Evolutionary conservation across 2,888 invertebrate species (phyloP), one percentile per base, ranked within the genome.

Genomic region (Hirudinaria manillensis): DNA sequence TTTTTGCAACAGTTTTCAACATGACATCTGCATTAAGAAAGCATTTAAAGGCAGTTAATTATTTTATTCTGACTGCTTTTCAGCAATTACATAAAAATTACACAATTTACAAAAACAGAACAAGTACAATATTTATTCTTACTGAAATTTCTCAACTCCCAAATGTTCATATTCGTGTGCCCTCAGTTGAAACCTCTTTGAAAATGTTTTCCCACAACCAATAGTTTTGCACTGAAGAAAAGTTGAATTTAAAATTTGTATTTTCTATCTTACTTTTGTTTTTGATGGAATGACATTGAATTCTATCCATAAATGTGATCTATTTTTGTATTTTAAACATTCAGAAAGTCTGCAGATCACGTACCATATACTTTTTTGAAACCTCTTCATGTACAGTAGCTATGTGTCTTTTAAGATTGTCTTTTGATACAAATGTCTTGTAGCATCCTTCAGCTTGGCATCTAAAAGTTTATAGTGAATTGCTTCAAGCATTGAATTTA

Each of bases 131-230:
- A 68, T 27, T 32, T 24, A 34, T 32, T n/a, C 32, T 70, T n/a
- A 72, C 72, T 72, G 72, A 29, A 38, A 72, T 10, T 51, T 51
- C 34, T 55, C 29, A 53, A 72, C 72, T 19, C 72, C 53, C 21
- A 27, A 6, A 32, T 72, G 72, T 6, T 24, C 55, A 19, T 51
- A 72, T 27, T 51, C 72, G 21, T 72, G 72, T 16, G 45, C 53
- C 29, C 45, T 24, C 21, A 72, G n/a, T 53, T 72, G 45, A n/a
- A 51, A 34, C 55, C 53, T 72, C 29, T 72, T 72, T n/a, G 45
- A 51, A 53, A 72, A 72, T 6, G 32, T 32, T 29, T 72, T 29
- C n/a, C 24, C 45, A n/a, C 72, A 72, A 3, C 70, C 70, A 3
- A 3, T 45, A 7, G 21, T 29, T 72, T 45, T 55, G 51, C 72